A percentile compares a stretch with the other conserved stretches of the same genome.
phyloP scores from a whole-genome alignment of 2,888 invertebrate genomes.

The Patella caerulea region DNA sequence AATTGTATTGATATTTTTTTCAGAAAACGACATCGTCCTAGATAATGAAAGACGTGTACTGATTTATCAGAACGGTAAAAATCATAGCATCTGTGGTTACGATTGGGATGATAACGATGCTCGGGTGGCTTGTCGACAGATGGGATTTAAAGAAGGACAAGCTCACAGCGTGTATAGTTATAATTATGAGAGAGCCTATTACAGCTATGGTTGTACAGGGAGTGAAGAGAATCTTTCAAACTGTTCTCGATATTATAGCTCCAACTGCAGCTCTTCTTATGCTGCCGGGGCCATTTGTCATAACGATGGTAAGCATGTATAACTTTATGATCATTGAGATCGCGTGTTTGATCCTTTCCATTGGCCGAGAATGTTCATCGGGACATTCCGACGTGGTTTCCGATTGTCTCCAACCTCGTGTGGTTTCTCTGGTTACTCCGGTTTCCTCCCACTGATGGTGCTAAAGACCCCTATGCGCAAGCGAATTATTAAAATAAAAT shows the following conservation, averaged over 20 bases:
- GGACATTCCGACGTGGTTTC: too few species aligned
- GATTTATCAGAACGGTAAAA: not conserved
- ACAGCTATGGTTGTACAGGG: not conserved
- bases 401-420: too few species aligned
- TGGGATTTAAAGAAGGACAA: not conserved
- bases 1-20: too few species aligned
- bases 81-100: not conserved
- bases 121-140: not conserved
- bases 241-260: not conserved
- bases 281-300: not conserved
- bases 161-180: not conserved
- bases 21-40: not conserved
- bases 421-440: too few species aligned
- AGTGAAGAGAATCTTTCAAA: not conserved
- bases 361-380: too few species aligned
- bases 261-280: not conserved
- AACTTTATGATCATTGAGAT: too few species aligned
- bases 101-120: not conserved
- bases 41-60: not conserved
- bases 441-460: too few species aligned
- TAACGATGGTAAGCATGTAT: not conserved
- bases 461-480: too few species aligned
- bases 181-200: not conserved
- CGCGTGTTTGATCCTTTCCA: too few species aligned
- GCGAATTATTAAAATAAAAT: too few species aligned